Conservation (phyloP, 2,888 invertebrate genomes). For the Chloromyia formosa region DNA sequence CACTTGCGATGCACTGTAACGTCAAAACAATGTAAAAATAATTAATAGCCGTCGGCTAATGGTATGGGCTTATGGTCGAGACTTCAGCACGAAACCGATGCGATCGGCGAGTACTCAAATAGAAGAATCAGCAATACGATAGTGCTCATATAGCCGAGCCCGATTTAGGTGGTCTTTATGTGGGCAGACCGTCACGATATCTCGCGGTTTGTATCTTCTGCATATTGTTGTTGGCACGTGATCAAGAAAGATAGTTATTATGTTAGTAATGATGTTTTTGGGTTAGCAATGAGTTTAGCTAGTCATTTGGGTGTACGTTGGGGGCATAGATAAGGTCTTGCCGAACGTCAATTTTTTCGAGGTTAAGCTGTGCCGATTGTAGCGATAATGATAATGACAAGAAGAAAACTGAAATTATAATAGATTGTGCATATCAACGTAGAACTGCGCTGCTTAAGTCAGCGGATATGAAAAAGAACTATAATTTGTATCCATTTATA, state of each 20-base stretch:
- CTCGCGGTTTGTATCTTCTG: background rate
- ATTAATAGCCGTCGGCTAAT: slow-evolving; percentile 23
- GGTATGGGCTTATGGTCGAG: background rate
- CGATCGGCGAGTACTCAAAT: background rate
- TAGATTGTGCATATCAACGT: no score
- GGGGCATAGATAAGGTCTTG: background rate
- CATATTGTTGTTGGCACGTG: slow-evolving; percentile 27
- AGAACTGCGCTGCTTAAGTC: background rate
- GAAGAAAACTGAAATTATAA: no score
- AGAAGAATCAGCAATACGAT: background rate
- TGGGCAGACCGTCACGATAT: background rate
- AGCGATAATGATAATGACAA: background rate
- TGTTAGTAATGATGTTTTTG: slow-evolving; percentile 17
- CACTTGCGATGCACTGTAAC: no score
- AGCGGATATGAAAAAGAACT: background rate
- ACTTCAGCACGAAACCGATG: background rate
- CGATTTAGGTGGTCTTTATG: background rate
- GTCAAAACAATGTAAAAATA: slow-evolving; percentile 13
- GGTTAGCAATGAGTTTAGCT: slow-evolving; percentile 10
- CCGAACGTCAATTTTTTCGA: background rate
- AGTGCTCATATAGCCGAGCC: background rate
- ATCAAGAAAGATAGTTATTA: slow-evolving; percentile 13
- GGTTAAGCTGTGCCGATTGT: background rate
- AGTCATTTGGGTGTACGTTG: background rate
- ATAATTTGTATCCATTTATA: no score